Base-by-base conservation (phyloP, 2,888 invertebrate species). In the Microchrysa polita region DNA sequence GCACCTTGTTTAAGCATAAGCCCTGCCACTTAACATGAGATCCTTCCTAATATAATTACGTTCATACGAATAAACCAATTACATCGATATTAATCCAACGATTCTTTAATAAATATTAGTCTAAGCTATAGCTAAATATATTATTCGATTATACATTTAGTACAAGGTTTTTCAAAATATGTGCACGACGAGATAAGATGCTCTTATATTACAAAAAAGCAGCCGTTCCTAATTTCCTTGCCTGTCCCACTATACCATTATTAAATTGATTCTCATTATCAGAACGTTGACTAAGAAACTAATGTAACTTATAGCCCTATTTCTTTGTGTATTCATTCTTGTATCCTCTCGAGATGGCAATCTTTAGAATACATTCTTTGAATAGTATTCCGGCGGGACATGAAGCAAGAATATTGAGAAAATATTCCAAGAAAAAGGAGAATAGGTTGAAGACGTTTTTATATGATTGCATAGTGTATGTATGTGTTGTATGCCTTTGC, bases 211-310 rank as follows among this genome's bases (percentile, higher is more conserved):
- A 48, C 48, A 18, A 48, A 16, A 40, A 65, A 65, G n/a, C n/a
- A 65, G 48, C 48, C n/a, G 10, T 65, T 48, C 61, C 48, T 44
- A 65, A 65, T 65, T 65, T 65, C 18, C 27, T 34, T 34, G 27
- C 27, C 65, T 65, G 48, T 65, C 44, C n/a, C n/a, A n/a, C n/a
- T n/a, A n/a, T 14, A 44, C 48, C 44, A 48, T 44, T 65, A 65
- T 65, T 65, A 42, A 65, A 65, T 48, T 65, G 65, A 27, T 48
- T 65, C 65, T 65, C 65, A 65, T 65, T 65, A 65, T 65, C 27
- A 18, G 65, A 44, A 65, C 42, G 48, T 65, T 44, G 7, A n/a
- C 42, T 20, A 44, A 2, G 4, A n/a, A 34, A 34, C 27, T 22
- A 44, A n/a, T n/a, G n/a, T n/a, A 65, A 65, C 34, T n/a, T n/a